Percentiles rank a stretch among this genome's conserved stretches.
phyloP scores from a whole-genome alignment of 2,888 invertebrate genomes.

The Drosophila macrospina region DNA sequence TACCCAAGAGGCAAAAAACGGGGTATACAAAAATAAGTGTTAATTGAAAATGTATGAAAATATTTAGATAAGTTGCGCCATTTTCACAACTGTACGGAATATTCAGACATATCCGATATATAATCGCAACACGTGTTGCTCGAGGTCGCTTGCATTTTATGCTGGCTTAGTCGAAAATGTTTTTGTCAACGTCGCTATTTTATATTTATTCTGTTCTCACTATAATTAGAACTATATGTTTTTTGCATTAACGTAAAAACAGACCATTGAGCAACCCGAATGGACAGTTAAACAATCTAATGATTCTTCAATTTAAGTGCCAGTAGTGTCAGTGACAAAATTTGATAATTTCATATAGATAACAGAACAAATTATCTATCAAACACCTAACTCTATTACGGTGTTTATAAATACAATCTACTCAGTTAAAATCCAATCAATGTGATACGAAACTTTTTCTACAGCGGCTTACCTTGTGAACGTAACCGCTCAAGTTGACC shows the following conservation, averaged over 20 bases:
- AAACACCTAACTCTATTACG: constrained; percentile 6
- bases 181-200: constrained; percentile 27
- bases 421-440: constrained; percentile 13
- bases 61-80: constrained; percentile 39
- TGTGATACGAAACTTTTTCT: constrained; percentile 14
- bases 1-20: constrained; percentile 7
- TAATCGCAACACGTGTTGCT: constrained; percentile 58
- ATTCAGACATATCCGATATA: constrained; percentile 23
- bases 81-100: constrained; percentile 29
- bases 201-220: constrained; percentile 17
- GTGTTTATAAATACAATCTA: constrained; percentile 10
- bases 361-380: constrained; percentile 8
- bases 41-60: constrained; percentile 68
- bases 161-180: constrained; percentile 50
- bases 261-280: constrained; percentile 17
- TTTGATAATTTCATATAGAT: constrained; percentile 26
- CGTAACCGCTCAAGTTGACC: constrained; percentile 27
- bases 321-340: constrained; percentile 15
- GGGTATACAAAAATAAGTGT: constrained; percentile 43
- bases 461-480: constrained; percentile 29
- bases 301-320: constrained; percentile 13
- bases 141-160: constrained; percentile 41
- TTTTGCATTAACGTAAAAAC: neutral
- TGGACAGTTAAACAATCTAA: constrained; percentile 7
- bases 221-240: constrained; percentile 35